These are phyloP conservation scores for Synanthedon myopaeformis DNA, from an alignment of 2,888 invertebrate species.

Conservation along the genomic window DNA sequence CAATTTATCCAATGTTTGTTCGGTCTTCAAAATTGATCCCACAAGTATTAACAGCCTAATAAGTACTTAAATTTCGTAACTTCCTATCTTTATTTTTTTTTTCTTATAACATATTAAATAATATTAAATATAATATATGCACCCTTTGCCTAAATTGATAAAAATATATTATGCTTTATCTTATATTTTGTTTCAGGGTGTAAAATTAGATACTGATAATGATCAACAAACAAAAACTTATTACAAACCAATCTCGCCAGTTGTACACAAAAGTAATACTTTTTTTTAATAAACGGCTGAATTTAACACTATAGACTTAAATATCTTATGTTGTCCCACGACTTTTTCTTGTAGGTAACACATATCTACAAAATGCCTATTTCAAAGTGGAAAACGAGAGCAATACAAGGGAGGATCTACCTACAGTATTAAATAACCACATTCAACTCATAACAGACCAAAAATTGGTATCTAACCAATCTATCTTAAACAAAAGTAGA, in stretches of 20 bases:
- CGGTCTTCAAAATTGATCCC: too few species aligned
- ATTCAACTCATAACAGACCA: conserved; percentile 33
- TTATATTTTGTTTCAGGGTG: conserved; percentile 24
- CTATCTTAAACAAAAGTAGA: conserved; percentile 32
- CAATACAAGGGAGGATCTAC: conserved; percentile 22
- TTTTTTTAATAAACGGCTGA: background rate
- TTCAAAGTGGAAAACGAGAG: conserved; percentile 61
- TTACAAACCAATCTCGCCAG: conserved; percentile 8
- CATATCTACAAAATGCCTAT: conserved; percentile 34
- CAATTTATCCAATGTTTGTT: too few species aligned
- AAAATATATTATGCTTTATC: background rate
- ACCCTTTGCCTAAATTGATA: too few species aligned
- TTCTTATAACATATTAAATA: too few species aligned
- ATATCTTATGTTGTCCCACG: too few species aligned
- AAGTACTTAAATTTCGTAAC: too few species aligned
- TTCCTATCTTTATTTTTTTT: too few species aligned
- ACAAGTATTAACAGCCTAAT: too few species aligned
- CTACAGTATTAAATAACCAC: conserved; percentile 22
- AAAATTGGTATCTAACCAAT: conserved; percentile 28
- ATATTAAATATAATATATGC: too few species aligned
- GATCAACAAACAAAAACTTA: conserved; percentile 10
- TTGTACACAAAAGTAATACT: conserved; percentile 20
- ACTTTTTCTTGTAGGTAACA: conserved; percentile 26
- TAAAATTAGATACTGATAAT: conserved; percentile 27
- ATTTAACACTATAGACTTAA: too few species aligned